Evolutionary conservation across 2,888 invertebrate genomes (phyloP), one percentile per base, ranked within the genome.

Genomic region (Schrankia costaestrigalis): DNA sequence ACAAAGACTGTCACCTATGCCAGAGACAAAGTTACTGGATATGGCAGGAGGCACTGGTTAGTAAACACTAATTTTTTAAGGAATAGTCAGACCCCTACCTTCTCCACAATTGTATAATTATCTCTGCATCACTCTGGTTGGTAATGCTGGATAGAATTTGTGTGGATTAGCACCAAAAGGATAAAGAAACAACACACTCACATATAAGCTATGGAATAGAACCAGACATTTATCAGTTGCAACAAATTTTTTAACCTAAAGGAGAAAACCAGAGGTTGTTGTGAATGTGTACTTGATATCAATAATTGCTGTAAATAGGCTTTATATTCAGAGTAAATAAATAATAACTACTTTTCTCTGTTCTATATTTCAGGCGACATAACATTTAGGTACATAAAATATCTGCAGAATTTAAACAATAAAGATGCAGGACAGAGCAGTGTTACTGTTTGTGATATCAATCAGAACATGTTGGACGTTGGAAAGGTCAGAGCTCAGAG

Each of bases 11-110:
- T 91, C 92, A 1, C 96, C 97, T 0, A 90, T 91, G 2, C 91
- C 90, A 29, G 93, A 93, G 38, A 96, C 93, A 13, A 91, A 90
- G 49, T 85, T 98, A 3, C 78, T 99, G 9, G 99, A 99, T 82
- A 96, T 98, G 63, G 99, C 99, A 26, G 99, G 99, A n/a, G 99
- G 99, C 13, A 99, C 97, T 53, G 97, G 95, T 93, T 67, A 61
- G 41, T 22, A 11, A 9, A n/a, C 9, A 18, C 2, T 8, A 18
- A 5, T 17, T 3, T 17, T 17, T 5, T 17, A 7, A 17, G n/a
- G n/a, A n/a, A n/a, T n/a, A n/a, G n/a, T n/a, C n/a, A n/a, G n/a
- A n/a, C n/a, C n/a, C n/a, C n/a, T 17, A 17, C 3, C 17, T 5
- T 17, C 7, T 17, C 7, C 17, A 17, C 17, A 17, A 5, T 17